Percentiles rank a stretch among this genome's conserved stretches.
These are phyloP conservation scores for Seira ritae DNA, from an alignment of 2,888 invertebrate species.

Conservation along the genomic window DNA sequence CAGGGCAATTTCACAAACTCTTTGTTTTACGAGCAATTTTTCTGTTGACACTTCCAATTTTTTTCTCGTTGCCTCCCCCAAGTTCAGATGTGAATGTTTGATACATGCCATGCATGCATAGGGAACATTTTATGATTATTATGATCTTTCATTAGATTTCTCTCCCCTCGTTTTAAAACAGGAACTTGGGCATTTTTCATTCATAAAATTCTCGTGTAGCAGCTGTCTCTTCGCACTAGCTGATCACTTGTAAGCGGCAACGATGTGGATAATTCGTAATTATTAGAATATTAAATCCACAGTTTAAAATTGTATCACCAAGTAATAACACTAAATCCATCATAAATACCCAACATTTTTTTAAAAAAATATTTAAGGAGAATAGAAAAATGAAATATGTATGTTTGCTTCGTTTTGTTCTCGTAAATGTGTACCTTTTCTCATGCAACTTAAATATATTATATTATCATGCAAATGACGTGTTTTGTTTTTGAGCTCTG, in stretches of 20 bases:
- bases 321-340: constrained; percentile 15
- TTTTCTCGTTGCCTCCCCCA: not conserved
- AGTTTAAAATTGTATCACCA: not conserved
- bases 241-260: not conserved
- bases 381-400: no score
- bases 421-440: no score
- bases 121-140: no score
- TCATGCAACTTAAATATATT: no score
- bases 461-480: no score
- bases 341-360: not conserved
- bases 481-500: no score
- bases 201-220: not conserved
- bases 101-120: no score
- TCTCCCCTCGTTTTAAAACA: not conserved
- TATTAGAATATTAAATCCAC: not conserved
- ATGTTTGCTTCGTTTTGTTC: no score
- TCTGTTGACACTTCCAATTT: no score
- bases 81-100: not conserved
- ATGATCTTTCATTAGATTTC: not conserved
- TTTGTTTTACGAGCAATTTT: no score
- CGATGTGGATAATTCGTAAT: constrained; percentile 9
- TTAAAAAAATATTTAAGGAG: no score
- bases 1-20: no score
- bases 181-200: constrained; percentile 10
- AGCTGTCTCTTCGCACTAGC: not conserved